Conservation (phyloP, 92 coral and sea anemone genomes). For the Nematostella vectensis region DNA sequence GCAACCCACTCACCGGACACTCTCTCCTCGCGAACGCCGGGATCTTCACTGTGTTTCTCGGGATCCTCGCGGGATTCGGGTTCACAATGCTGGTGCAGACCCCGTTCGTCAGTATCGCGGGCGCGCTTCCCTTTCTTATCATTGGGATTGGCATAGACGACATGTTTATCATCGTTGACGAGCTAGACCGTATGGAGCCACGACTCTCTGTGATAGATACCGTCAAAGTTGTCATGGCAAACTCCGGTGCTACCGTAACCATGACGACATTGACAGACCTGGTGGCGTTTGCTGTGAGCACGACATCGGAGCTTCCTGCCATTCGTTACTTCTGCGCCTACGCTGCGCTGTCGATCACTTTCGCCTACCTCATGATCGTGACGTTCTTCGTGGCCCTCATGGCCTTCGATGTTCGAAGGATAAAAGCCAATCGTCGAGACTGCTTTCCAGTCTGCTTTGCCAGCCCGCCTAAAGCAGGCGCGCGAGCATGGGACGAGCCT, state of each 20-base stretch:
- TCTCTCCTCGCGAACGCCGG: slow-evolving; percentile 74
- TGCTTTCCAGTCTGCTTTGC: slow-evolving; percentile 52
- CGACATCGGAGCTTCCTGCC: slow-evolving; percentile 76
- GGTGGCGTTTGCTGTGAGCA: slow-evolving; percentile 87
- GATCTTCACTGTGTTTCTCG: slow-evolving; percentile 78
- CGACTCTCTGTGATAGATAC: slow-evolving; percentile 37
- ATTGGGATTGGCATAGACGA: slow-evolving; percentile 88
- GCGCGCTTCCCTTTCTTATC: slow-evolving; percentile 64
- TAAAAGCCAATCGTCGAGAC: slow-evolving; percentile 73
- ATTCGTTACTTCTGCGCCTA: slow-evolving; percentile 75
- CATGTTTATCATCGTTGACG: slow-evolving; percentile 82
- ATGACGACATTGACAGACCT: slow-evolving; percentile 93
- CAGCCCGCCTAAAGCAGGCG: slow-evolving; percentile 30
- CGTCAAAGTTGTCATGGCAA: slow-evolving; percentile 68
- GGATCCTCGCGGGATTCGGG: slow-evolving; percentile 79
- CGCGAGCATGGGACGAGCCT: slow-evolving; percentile 60
- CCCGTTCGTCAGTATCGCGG: slow-evolving; percentile 66
- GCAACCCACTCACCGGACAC: slow-evolving; percentile 75
- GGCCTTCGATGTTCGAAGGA: slow-evolving; percentile 57
- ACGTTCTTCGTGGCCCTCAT: slow-evolving; percentile 81
- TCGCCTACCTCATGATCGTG: slow-evolving; percentile 57
- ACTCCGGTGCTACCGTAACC: slow-evolving; percentile 81
- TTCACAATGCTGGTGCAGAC: slow-evolving; percentile 46
- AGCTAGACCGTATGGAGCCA: slow-evolving; percentile 62
- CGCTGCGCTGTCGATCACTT: slow-evolving; percentile 58